phyloP scores from a whole-genome alignment of 2,888 invertebrate species.

The Branchellion lobata region DNA sequence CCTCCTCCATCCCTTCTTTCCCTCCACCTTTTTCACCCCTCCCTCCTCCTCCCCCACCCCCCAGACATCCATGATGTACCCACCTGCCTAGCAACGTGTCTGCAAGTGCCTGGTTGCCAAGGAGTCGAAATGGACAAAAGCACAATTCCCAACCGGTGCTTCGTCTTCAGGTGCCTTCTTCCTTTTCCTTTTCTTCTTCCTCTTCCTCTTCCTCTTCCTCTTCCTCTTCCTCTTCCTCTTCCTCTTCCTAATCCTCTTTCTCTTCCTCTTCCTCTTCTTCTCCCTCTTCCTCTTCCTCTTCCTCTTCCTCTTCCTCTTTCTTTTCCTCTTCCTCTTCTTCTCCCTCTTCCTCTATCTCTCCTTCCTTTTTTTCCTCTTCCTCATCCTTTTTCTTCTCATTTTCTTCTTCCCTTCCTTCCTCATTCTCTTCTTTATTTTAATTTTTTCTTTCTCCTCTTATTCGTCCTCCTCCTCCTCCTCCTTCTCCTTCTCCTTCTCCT shows the following conservation, averaged over 20 bases:
- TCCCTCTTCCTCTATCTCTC: neutral
- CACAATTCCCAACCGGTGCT: constrained; percentile 27
- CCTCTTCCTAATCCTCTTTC: neutral
- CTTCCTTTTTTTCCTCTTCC: too few species aligned
- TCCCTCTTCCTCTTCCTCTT: too few species aligned
- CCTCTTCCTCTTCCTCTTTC: too few species aligned
- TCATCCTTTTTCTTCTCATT: neutral
- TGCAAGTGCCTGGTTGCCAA: constrained; percentile 14
- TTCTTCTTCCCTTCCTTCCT: neutral
- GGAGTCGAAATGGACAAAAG: constrained; percentile 25
- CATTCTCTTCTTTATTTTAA: neutral
- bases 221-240: too few species aligned
- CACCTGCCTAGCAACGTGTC: constrained; percentile 32
- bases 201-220: neutral
- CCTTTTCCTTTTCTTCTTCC: neutral
- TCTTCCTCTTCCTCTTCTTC: neutral
- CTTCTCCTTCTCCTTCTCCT: too few species aligned
- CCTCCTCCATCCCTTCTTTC: too few species aligned
- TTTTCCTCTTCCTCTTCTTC: neutral
- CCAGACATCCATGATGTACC: constrained; percentile 9
- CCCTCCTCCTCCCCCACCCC: too few species aligned
- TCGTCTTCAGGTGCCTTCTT: neutral
- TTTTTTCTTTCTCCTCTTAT: neutral
- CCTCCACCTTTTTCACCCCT: too few species aligned
- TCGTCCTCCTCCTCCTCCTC: too few species aligned